Percentiles rank a stretch among this genome's conserved stretches.
These are phyloP conservation scores for Tetropium fuscum DNA, from an alignment of 2,888 invertebrate species.

Conservation along the genomic window DNA sequence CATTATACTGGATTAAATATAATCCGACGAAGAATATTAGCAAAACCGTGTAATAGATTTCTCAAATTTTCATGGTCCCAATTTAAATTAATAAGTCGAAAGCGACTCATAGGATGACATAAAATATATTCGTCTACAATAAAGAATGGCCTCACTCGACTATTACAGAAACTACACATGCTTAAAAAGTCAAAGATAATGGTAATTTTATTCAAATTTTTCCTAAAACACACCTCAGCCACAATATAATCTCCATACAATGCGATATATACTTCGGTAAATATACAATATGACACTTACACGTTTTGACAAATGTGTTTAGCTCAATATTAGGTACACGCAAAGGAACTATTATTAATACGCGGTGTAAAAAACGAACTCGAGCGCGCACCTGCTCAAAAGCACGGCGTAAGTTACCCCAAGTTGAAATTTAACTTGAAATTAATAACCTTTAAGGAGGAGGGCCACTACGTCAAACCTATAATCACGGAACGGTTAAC, in stretches of 20 bases:
- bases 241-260: background rate
- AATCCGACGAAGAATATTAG: too few species aligned
- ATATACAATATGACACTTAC: background rate
- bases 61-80: too few species aligned
- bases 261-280: background rate
- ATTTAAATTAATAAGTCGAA: too few species aligned
- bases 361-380: slow-evolving; percentile 1
- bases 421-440: slow-evolving; percentile 5
- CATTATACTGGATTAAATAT: too few species aligned
- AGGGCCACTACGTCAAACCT: slow-evolving; percentile 13
- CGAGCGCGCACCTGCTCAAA: slow-evolving; percentile 4
- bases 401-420: background rate
- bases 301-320: slow-evolving; percentile 3
- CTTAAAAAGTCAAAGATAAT: background rate
- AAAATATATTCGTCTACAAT: too few species aligned
- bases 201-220: background rate
- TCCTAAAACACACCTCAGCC: slow-evolving; percentile 1
- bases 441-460: slow-evolving; percentile 14
- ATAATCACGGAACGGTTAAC: slow-evolving; percentile 13
- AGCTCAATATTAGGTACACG: background rate
- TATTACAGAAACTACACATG: background rate
- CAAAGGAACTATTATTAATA: background rate
- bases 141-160: background rate
- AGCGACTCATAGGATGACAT: too few species aligned
- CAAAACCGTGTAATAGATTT: too few species aligned